Evolutionary conservation across 2,797 vertebrate genomes (phyloP), one percentile per base, ranked within the genome.

Genomic region (Gymnothorax reevesii): DNA sequence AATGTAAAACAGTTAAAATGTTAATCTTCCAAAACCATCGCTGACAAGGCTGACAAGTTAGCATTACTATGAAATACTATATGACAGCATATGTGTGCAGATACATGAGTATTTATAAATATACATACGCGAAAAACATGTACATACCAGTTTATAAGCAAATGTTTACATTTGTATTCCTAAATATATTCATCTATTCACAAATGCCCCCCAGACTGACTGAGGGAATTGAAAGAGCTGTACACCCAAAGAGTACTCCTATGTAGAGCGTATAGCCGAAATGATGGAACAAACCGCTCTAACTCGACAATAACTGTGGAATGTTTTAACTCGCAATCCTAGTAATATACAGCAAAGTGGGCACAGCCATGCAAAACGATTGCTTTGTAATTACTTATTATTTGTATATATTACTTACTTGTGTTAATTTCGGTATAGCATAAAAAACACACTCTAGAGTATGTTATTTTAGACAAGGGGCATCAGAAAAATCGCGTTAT

Each of bases 391-490:
- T 79, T 49, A 79, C 49, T 52, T 20, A 20, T 79, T 20, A 79
- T 79, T 54, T 52, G 75, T 20, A 79, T 79, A 79, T 79, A 79
- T 79, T 75, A 75, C 15, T 75, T 52, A 79, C 15, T 52, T 52
- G 42, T 79, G 52, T 79, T 79, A 12, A 79, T 20, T 49, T 79
- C 75, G 49, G 75, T 79, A 52, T 79, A 79, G 22, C 42, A 52
- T 79, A 75, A 42, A 52, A 93, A 86, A 93, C 86, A 86, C 20
- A 57, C 84, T 62, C 84, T 57, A 85, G 88, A 88, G 89, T 79
- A 79, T 91, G 89, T 75, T 86, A 57, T 82, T 54, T 59, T 89
- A 91, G 88, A 90, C 85, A 83, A 83, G 49, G 87, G 87, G 17
- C 15, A 88, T 86, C 27, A 59, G 89, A 79, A 52, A 86, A 90